Evolutionary conservation across 1,140 invertebrate genomes (phyloP).

Genomic region (Drosophila suzukii): DNA sequence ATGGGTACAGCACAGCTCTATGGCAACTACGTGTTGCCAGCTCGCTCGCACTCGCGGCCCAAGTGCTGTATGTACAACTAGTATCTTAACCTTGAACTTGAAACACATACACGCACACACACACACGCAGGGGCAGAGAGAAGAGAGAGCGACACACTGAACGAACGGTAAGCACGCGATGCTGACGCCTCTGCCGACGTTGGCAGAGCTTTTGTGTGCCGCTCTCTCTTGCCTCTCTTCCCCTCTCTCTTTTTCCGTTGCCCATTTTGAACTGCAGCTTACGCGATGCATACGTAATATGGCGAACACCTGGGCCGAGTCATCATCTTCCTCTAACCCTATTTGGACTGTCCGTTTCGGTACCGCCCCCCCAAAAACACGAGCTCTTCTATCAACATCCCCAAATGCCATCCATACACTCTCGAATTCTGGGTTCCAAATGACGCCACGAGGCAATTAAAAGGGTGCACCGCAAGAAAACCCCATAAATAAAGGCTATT

Average conservation of each 20-base stretch:
- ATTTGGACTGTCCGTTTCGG: conserved; percentile 16
- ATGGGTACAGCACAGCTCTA: conserved; percentile 47
- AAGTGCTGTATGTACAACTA: conserved; percentile 64
- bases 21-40: conserved; percentile 45
- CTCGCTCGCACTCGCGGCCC: conserved; percentile 19
- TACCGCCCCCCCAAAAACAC: not conserved
- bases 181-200: conserved; percentile 36
- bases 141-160: conserved; percentile 75
- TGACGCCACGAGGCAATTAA: conserved; percentile 46
- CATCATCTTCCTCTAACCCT: conserved; percentile 34
- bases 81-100: conserved; percentile 84
- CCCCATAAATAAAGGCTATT: not conserved
- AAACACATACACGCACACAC: conserved; percentile 67
- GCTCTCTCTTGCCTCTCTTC: conserved; percentile 21
- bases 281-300: conserved; percentile 58
- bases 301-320: conserved; percentile 46
- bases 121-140: conserved; percentile 12
- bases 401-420: conserved; percentile 12
- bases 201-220: conserved; percentile 21
- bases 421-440: conserved; percentile 1
- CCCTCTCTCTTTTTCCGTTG: conserved; percentile 1
- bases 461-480: conserved; percentile 14
- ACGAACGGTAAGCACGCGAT: conserved; percentile 40
- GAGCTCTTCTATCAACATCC: conserved; percentile 14
- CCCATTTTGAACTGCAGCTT: conserved; percentile 52